phyloP scores from a whole-genome alignment of 2,113 vertebrate genomes.

The Macquaria australasica region DNA sequence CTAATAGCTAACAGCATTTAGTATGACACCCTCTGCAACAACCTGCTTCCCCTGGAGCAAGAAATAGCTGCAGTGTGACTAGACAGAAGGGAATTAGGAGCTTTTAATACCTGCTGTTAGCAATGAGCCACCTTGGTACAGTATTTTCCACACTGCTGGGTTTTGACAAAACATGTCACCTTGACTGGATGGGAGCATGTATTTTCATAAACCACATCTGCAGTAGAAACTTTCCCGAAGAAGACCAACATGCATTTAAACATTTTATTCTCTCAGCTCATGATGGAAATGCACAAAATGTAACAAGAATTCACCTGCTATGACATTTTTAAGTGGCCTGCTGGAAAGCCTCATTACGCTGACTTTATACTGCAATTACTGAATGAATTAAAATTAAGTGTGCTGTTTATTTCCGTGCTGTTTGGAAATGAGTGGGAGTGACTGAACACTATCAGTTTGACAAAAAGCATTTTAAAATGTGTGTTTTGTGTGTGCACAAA shows the following conservation, averaged over 20 bases:
- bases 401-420: neutral
- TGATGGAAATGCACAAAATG: neutral
- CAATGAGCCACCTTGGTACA: conserved; percentile 1
- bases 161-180: neutral
- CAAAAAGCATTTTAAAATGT: neutral
- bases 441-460: neutral
- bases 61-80: neutral
- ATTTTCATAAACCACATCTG: neutral
- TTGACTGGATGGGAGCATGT: neutral
- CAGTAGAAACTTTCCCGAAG: neutral
- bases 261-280: neutral
- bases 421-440: neutral
- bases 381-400: neutral
- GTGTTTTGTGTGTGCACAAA: too few species aligned
- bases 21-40: conserved; percentile 1
- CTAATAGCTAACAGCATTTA: neutral
- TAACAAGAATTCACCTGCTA: neutral
- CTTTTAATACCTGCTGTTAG: conserved; percentile 52
- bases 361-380: neutral
- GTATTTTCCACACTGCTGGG: neutral
- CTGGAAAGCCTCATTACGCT: neutral
- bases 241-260: neutral
- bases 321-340: neutral
- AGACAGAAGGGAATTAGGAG: conserved; percentile 17
- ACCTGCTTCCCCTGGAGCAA: conserved; percentile 13